Conservation (phyloP, 2,113 vertebrate genomes). For the Prunella himalayana region DNA sequence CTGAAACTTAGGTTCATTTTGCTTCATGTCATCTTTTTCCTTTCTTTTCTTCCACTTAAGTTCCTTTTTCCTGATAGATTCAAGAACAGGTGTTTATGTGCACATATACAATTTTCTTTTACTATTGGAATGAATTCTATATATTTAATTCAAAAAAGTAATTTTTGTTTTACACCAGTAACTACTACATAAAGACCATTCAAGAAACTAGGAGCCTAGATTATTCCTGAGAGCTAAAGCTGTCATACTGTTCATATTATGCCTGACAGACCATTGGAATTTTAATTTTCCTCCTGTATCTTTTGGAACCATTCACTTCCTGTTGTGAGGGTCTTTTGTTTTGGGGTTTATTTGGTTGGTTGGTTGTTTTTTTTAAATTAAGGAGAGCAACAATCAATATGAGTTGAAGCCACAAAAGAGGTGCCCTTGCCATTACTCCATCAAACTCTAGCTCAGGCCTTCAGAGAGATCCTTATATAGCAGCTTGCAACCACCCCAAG, state of each 20-base stretch:
- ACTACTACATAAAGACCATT: neutral
- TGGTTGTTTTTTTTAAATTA: neutral
- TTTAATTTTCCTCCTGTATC: neutral
- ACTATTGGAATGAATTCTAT: neutral
- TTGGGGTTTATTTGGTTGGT: neutral
- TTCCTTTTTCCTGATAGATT: neutral
- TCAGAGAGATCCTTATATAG: neutral
- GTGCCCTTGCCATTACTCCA: neutral
- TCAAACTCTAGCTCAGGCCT: neutral
- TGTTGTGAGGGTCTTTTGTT: neutral
- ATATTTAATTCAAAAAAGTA: neutral
- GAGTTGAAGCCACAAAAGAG: neutral
- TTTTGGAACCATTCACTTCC: neutral
- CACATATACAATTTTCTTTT: neutral
- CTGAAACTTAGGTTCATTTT: neutral
- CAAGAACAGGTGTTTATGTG: neutral
- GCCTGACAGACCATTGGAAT: neutral
- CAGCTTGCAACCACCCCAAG: neutral
- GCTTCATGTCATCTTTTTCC: neutral
- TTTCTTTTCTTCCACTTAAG: neutral
- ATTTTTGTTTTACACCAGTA: neutral
- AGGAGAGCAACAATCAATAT: neutral
- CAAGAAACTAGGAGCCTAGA: neutral
- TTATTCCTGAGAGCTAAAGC: neutral
- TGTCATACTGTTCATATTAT: neutral